These are phyloP conservation scores for Sphenodon punctatus DNA, from an alignment of 2,797 vertebrate species.

Conservation along the genomic window DNA sequence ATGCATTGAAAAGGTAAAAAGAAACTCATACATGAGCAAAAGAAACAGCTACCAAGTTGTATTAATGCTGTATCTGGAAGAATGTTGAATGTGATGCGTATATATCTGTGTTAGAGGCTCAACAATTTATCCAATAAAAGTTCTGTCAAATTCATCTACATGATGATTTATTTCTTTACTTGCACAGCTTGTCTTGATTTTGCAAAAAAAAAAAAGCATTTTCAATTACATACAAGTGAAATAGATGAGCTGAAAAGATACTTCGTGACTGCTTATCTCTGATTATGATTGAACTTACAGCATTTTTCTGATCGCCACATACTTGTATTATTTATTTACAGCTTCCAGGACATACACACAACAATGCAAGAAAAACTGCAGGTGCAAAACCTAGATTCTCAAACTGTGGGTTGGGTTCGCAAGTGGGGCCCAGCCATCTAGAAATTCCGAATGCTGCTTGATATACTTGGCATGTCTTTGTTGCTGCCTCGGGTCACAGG, in stretches of 20 bases:
- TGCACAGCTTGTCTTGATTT: constrained; percentile 4
- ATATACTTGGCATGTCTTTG: too few relatives aligned
- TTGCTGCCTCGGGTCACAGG: too few relatives aligned
- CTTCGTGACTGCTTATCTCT: neutral
- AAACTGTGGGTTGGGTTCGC: too few relatives aligned
- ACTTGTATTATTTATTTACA: neutral
- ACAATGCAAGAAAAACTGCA: neutral
- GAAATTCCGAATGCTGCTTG: too few relatives aligned
- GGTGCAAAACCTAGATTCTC: too few relatives aligned
- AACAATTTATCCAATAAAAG: neutral
- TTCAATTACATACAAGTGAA: constrained; percentile 3
- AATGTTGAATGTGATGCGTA: neutral
- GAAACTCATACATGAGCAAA: neutral
- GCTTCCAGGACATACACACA: neutral
- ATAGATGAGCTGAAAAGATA: neutral
- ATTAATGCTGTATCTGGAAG: neutral
- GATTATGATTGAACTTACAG: neutral
- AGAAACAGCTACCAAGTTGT: neutral
- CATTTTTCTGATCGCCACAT: neutral
- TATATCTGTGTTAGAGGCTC: neutral
- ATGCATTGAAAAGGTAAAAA: neutral
- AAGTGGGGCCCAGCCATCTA: too few relatives aligned
- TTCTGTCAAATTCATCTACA: neutral
- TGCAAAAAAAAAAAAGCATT: neutral
- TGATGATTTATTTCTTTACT: constrained; percentile 9